Percentiles rank a stretch among this genome's conserved stretches.
Evolutionary conservation across 2,888 invertebrate species (phyloP).

Genomic region (Lypha dubia): DNA sequence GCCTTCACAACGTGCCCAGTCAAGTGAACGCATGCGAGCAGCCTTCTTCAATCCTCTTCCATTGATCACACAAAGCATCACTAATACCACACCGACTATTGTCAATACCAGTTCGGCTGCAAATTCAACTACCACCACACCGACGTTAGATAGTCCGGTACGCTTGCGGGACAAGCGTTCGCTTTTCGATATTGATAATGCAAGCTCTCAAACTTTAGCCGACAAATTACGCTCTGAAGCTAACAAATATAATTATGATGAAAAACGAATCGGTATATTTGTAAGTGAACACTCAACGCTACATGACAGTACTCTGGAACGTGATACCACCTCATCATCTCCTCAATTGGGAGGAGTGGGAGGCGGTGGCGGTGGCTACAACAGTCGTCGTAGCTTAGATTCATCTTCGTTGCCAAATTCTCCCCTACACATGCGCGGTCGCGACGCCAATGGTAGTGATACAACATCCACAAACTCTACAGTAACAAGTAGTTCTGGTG

Average conservation of each 20-base stretch:
- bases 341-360: slow-evolving; percentile 52
- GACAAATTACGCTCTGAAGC: slow-evolving; percentile 80
- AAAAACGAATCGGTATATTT: slow-evolving; percentile 61
- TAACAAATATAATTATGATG: slow-evolving; percentile 77
- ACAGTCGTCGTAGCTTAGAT: slow-evolving; percentile 74
- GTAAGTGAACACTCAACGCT: slow-evolving; percentile 50
- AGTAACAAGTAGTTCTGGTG: slow-evolving; percentile 26
- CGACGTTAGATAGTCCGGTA: slow-evolving; percentile 80
- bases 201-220: slow-evolving; percentile 77
- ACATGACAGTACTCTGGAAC: slow-evolving; percentile 63
- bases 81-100: slow-evolving; percentile 14
- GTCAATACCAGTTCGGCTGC: slow-evolving; percentile 21
- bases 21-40: slow-evolving; percentile 64
- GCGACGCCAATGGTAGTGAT: slow-evolving; percentile 57
- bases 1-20: slow-evolving; percentile 63
- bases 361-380: slow-evolving; percentile 72
- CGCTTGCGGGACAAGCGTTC: slow-evolving; percentile 82
- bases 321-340: slow-evolving; percentile 50
- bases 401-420: slow-evolving; percentile 76
- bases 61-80: slow-evolving; percentile 45
- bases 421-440: slow-evolving; percentile 71
- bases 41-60: slow-evolving; percentile 71
- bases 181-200: slow-evolving; percentile 80
- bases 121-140: slow-evolving; percentile 82
- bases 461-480: slow-evolving; percentile 43